Evolutionary conservation across 2,113 vertebrate genomes (phyloP), one percentile per base, ranked within the genome.

Genomic region (Hydrolagus affinis): DNA sequence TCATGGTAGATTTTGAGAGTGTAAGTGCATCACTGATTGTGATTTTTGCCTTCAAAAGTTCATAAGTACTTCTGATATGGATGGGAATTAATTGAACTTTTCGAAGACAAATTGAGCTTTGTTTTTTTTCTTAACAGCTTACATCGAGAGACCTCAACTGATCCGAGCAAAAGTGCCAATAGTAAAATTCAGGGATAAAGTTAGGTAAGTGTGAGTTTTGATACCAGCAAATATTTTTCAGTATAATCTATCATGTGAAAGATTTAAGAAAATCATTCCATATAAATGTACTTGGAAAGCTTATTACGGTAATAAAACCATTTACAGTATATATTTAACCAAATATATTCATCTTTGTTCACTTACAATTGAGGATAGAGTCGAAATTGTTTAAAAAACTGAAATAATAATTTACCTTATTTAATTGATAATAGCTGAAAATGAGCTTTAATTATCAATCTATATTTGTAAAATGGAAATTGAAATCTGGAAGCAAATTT

Each of bases 121-220:
- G 21, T 11, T 44, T 28, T 86, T 74, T 70, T 87, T 89, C 90
- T 88, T 90, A 44, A 89, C 91, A 94, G 92, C 89, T 23, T 98
- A 96, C 89, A 93, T 99, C 86, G 95, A 96, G 85, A 93, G 90
- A 93, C 94, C 93, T 92, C 95, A 95, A 87, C 93, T 99, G 89
- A 99, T 99, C 89, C 92, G 92, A 91, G 98, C 98, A 87, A 99
- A 98, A 95, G 97, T 99, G 90, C 97, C 97, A 85, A 99, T 99
- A 91, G 93, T 95, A 86, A 97, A 95, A 89, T 99, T 99, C 95
- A 96, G 91, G 93, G 94, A 98, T 91, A 96, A 93, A 95, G 91
- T 95, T 92, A 97, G 97, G 98, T 95, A 93, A 91, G 93, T 93
- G 86, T 1, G 44, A 3, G 44, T 44, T 44, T 44, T 1, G 6